Evolutionary conservation across 2,888 invertebrate genomes (phyloP).

Genomic region (Sphecodes monilicornis): DNA sequence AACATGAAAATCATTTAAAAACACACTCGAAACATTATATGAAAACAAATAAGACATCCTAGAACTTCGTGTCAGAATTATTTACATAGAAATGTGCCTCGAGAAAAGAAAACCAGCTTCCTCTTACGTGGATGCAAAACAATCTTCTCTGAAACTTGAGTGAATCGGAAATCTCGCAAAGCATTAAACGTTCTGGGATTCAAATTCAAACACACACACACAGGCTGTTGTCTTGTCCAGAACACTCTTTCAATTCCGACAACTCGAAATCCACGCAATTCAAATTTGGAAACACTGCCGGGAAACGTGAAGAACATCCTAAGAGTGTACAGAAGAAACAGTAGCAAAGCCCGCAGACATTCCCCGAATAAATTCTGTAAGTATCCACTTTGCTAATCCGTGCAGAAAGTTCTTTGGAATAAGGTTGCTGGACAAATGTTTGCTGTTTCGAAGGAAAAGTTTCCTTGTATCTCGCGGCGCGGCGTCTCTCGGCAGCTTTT

Average conservation of each 20-base stretch:
- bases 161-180: too few species aligned
- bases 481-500: background rate
- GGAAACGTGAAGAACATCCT: background rate
- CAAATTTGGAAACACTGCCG: background rate
- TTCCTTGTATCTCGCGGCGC: background rate
- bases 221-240: too few species aligned
- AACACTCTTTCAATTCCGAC: background rate
- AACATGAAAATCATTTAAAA: too few species aligned
- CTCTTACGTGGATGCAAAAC: too few species aligned
- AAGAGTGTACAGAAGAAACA: background rate
- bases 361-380: background rate
- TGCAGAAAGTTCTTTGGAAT: background rate
- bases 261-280: background rate
- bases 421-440: background rate
- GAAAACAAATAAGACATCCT: too few species aligned
- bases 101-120: too few species aligned
- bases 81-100: too few species aligned
- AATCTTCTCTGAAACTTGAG: too few species aligned
- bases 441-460: background rate
- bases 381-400: background rate
- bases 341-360: background rate
- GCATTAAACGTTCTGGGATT: too few species aligned
- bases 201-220: too few species aligned
- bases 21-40: too few species aligned
- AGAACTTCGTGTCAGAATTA: too few species aligned